Percentiles rank a stretch among this genome's conserved stretches.
Evolutionary conservation across 2,888 invertebrate species (phyloP).

Genomic region (Dilophus febrilis): DNA sequence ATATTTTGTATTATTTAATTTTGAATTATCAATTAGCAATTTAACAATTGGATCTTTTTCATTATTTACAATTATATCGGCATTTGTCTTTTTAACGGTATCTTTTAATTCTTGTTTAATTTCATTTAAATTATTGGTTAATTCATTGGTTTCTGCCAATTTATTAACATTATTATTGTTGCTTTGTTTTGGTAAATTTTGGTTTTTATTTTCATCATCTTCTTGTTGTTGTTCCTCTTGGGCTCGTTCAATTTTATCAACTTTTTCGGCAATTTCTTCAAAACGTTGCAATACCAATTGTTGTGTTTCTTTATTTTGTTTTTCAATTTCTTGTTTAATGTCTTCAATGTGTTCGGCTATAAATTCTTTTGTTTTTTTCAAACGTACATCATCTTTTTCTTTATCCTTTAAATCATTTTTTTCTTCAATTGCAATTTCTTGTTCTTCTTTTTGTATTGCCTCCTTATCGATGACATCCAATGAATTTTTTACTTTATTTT

Average conservation of each 20-base stretch:
- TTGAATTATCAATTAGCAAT: no score
- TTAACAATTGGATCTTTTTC: no score
- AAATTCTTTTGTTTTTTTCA: conserved; percentile 22
- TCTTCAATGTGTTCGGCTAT: conserved; percentile 29
- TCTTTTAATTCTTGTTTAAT: no score
- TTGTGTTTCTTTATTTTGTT: conserved; percentile 24
- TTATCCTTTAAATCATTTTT: conserved; percentile 14
- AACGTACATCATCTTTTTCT: conserved; percentile 21
- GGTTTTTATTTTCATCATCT: background rate
- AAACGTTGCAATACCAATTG: conserved; percentile 21
- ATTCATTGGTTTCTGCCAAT: no score
- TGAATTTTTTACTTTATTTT: no score
- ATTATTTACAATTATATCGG: no score
- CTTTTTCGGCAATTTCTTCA: conserved; percentile 21
- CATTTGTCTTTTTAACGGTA: no score
- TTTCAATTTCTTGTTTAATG: conserved; percentile 29
- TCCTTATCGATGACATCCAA: conserved; percentile 27
- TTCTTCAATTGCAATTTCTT: conserved; percentile 23
- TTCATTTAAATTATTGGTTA: no score
- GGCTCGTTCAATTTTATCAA: conserved; percentile 10
- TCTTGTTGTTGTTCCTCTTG: conserved; percentile 1
- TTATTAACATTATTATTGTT: no score
- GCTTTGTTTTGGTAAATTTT: no score
- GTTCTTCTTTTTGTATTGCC: conserved; percentile 32
- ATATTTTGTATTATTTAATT: no score